Percentiles rank a stretch among this genome's conserved stretches.
Conservation (phyloP, 2,888 invertebrate genomes). For the Oligia strigilis region DNA sequence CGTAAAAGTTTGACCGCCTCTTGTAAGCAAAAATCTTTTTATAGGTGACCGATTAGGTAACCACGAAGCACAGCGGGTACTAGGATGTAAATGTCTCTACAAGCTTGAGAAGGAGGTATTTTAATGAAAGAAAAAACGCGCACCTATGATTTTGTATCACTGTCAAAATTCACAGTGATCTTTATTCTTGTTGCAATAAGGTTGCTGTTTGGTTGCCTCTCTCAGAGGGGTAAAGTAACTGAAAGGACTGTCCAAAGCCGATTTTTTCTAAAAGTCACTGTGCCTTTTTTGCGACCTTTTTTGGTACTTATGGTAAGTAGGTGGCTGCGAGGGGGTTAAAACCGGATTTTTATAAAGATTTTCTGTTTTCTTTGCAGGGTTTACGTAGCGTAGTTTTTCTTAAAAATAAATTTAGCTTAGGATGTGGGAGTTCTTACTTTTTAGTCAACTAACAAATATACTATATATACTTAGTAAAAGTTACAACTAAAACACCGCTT, state of each 20-base stretch:
- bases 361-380: background rate
- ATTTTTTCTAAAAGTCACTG: too few species aligned
- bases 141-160: too few species aligned
- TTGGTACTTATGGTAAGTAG: background rate
- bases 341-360: background rate
- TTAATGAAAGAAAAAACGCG: too few species aligned
- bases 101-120: too few species aligned
- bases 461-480: background rate
- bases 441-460: background rate
- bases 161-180: too few species aligned
- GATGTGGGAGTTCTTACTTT: background rate
- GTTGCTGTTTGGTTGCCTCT: too few species aligned
- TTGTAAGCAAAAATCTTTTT: background rate
- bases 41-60: background rate
- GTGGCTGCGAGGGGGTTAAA: background rate
- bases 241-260: too few species aligned
- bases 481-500: background rate
- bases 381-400: slow-evolving; percentile 13
- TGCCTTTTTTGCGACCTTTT: too few species aligned
- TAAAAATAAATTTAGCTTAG: background rate
- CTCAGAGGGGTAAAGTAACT: too few species aligned
- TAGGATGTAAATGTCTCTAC: too few species aligned
- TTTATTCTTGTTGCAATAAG: too few species aligned
- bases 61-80: too few species aligned
- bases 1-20: background rate